Conservation (phyloP, 2,888 invertebrate species). For the Nudaria mundana region DNA sequence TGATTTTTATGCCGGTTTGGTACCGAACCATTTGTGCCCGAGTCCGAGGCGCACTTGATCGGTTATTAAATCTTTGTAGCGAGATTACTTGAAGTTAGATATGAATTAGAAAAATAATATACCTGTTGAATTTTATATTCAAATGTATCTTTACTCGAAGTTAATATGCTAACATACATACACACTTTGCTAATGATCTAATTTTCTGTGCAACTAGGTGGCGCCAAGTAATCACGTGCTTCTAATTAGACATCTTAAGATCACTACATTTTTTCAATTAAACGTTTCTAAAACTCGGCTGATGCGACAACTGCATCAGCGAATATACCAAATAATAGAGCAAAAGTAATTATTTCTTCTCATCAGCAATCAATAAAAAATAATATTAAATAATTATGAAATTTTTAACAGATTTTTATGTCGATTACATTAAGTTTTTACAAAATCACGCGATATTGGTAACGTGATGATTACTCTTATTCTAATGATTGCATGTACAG, state of each 20-base stretch:
- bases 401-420: too few relatives aligned
- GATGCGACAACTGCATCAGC: too few relatives aligned
- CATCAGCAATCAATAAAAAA: slow-evolving; percentile 2
- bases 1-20: too few relatives aligned
- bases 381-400: too few relatives aligned
- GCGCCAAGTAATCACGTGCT: not conserved
- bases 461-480: slow-evolving; percentile 8
- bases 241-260: not conserved
- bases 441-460: slow-evolving; percentile 10
- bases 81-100: too few relatives aligned
- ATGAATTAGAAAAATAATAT: too few relatives aligned
- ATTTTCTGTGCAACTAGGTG: not conserved
- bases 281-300: not conserved
- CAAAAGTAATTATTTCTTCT: not conserved
- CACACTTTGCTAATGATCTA: not conserved
- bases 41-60: too few relatives aligned
- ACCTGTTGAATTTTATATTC: too few relatives aligned
- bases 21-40: too few relatives aligned
- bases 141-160: too few relatives aligned
- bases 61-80: too few relatives aligned
- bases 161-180: too few relatives aligned
- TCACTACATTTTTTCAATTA: not conserved
- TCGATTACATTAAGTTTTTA: not conserved
- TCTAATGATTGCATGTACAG: slow-evolving; percentile 11
- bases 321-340: not conserved